Base-by-base conservation (phyloP, 1,140 invertebrate species). In the Zophobas atratus region DNA sequence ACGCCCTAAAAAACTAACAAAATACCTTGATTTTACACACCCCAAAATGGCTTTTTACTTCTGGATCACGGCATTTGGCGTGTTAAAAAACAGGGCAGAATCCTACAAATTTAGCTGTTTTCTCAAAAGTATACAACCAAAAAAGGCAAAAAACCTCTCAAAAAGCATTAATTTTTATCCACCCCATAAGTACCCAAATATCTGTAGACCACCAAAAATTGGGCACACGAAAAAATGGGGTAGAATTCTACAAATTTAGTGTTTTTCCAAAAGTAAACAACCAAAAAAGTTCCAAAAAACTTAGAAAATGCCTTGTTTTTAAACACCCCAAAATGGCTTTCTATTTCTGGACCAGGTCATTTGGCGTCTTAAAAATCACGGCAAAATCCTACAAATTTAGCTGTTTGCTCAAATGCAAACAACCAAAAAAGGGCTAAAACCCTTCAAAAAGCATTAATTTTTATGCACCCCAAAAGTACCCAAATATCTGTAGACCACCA, bases 401-500 rank as follows among this genome's bases (percentile, higher is more conserved):
- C 20, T 20, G 20, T 20, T 20, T 20, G 20, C 20, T 20, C 20
- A 20, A 20, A 20, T 20, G 20, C 20, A 67, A 67, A 67, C 60
- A 67, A 67, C 60, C 60, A 32, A 67, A 67, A 67, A 67, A 41
- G 60, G 60, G 38, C 60, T 41, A 46, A 67, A 67, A 67, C 39
- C 60, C 39, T 41, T 67, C 60, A 67, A 67, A 67, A 67, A 67
- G 6, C 60, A 67, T 43, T 43, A 67, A 67, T 43, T 67, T 67
- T 67, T 67, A 67, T 67, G 36, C 60, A 67, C 60, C 60, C 60
- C 60, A 67, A 67, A 67, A 67, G 60, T 67, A 43, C 60, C n/a
- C 39, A 67, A 67, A 67, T 67, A 67, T 48, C 36, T 67, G 60
- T 67, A 20, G 60, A 67, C 60, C 60, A 48, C 60, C 60, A 67